A percentile compares a stretch with the other conserved stretches of the same genome.
Conservation (phyloP, 2,888 invertebrate genomes). For the Teleogryllus oceanicus region DNA sequence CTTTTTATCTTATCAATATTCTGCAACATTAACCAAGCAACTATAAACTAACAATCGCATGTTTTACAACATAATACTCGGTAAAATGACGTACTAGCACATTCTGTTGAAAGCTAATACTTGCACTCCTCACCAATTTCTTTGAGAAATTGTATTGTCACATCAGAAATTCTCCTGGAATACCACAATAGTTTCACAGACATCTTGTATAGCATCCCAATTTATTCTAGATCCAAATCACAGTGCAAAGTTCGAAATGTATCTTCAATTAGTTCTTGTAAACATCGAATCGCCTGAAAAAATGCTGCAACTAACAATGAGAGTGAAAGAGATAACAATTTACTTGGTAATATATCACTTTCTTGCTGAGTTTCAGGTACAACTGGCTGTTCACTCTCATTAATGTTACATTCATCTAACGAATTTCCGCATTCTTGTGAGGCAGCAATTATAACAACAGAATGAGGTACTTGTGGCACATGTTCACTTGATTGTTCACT, state of each 20-base stretch:
- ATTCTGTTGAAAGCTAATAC: too few relatives aligned
- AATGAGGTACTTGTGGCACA: conserved; percentile 19
- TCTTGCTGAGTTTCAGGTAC: background rate
- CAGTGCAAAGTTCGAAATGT: conserved; percentile 44
- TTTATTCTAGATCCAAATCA: conserved; percentile 33
- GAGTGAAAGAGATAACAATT: conserved; percentile 57
- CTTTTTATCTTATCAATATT: too few relatives aligned
- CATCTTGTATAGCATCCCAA: background rate
- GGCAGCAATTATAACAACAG: conserved; percentile 31
- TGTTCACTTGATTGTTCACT: conserved; percentile 10
- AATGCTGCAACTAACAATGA: conserved; percentile 60
- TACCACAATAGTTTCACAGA: too few relatives aligned
- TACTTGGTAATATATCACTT: conserved; percentile 51
- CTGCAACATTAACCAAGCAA: too few relatives aligned
- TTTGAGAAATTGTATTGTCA: too few relatives aligned
- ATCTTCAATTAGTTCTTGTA: conserved; percentile 60
- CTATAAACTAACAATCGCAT: too few relatives aligned
- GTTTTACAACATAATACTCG: too few relatives aligned
- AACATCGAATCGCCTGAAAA: conserved; percentile 60
- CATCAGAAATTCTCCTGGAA: too few relatives aligned
- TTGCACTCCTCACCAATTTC: too few relatives aligned
- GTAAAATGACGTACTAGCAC: too few relatives aligned
- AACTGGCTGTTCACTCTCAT: background rate
- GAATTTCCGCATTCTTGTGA: conserved; percentile 20
- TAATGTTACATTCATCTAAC: background rate